Conservation (phyloP, 2,888 invertebrate species). For the Agelastica alni region DNA sequence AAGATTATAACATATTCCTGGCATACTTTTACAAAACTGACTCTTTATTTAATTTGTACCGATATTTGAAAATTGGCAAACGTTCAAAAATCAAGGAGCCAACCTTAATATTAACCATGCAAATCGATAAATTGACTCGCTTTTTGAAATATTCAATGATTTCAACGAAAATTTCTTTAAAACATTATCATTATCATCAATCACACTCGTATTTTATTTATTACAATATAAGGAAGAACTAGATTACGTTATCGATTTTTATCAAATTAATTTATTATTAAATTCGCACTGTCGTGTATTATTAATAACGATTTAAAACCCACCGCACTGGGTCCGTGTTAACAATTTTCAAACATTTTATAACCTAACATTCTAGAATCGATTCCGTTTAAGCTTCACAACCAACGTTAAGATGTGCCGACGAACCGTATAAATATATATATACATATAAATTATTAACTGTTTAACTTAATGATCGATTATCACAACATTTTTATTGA, state of each 20-base stretch:
- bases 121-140: constrained; percentile 21
- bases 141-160: constrained; percentile 20
- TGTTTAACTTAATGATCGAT: constrained; percentile 2
- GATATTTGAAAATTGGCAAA: constrained; percentile 17
- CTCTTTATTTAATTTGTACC: constrained; percentile 14
- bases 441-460: no score
- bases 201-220: constrained; percentile 37
- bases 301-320: no score
- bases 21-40: constrained; percentile 4
- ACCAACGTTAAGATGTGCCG: constrained; percentile 16
- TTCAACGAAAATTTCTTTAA: constrained; percentile 26
- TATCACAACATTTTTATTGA: constrained; percentile 40
- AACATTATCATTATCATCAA: no score
- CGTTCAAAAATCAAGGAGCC: constrained; percentile 18
- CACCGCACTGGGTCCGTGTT: constrained; percentile 10
- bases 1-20: constrained; percentile 9
- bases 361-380: constrained; percentile 22
- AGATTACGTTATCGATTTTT: constrained; percentile 28
- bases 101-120: constrained; percentile 16
- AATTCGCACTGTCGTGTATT: no score
- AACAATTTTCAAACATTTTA: no score
- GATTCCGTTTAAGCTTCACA: constrained; percentile 31
- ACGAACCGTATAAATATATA: no score
- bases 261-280: constrained; percentile 1
- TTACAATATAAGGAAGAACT: constrained; percentile 33